phyloP scores from a whole-genome alignment of 2,113 vertebrate species.

The Indicator indicator region DNA sequence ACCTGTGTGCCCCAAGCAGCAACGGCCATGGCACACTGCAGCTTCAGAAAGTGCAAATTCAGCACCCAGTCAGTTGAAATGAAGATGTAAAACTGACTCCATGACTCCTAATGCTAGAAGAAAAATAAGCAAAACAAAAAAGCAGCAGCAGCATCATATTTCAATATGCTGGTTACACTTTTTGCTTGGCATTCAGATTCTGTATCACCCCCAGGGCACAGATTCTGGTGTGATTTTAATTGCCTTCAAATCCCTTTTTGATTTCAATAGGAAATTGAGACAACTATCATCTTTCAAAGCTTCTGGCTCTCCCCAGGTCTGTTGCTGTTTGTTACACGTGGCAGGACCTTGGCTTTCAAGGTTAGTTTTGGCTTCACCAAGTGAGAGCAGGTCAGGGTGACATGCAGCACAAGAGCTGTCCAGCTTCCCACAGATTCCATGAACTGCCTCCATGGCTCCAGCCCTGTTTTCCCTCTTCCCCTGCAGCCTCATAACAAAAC shows the following conservation, averaged over 20 bases:
- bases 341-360: not conserved
- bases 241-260: not conserved
- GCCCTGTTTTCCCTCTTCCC: not conserved
- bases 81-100: not conserved
- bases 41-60: not conserved
- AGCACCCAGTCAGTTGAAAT: rapidly evolving
- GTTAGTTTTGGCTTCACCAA: not conserved
- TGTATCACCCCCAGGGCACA: not conserved
- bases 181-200: not conserved
- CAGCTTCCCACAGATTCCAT: not conserved
- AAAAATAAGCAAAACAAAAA: not conserved
- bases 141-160: not conserved
- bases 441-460: not conserved
- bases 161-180: rapidly evolving
- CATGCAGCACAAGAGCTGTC: rapidly evolving
- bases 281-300: not conserved
- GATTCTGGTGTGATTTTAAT: not conserved
- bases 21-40: not conserved
- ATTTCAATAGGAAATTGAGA: not conserved
- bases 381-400: not conserved
- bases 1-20: not conserved
- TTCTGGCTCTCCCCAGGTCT: not conserved
- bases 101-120: not conserved
- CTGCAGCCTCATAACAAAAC: not conserved
- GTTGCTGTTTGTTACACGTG: not conserved